Base-by-base conservation (phyloP, 2,113 vertebrate species). In the Raja brachyura region DNA sequence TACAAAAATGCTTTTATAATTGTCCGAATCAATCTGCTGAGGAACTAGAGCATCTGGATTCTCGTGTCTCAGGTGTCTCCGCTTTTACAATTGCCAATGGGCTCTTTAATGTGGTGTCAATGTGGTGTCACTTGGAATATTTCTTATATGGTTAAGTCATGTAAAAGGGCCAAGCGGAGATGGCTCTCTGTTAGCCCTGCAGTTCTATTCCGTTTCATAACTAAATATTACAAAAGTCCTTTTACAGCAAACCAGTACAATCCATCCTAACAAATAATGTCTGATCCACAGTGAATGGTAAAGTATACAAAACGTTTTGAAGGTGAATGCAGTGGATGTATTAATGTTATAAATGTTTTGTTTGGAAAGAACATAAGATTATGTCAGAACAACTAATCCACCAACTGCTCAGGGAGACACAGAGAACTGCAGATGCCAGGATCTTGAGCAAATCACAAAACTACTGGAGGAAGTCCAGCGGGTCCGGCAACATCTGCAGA, bases 261-360 rank as follows among this genome's bases (percentile, higher is more conserved):
- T 86, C 88, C 68, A 31, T 90, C 88, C 88, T 9, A 70, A 18
- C 70, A 39, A 90, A 90, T 90, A 68, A 90, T 68, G 61, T 90
- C 61, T 90, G n/a, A 70, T 90, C 31, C 68, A 11, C 66, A 22
- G 70, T 31, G 88, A n/a, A 63, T 70, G n/a, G 20, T 22, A 90
- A 28, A 68, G 6, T 31, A 90, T 39, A 70, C 8, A 63, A 70
- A 70, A 86, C 4, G 39, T 18, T 90, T 20, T 90, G 33, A 9
- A 90, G 88, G 88, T 70, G 39, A 70, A 70, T 39, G 20, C 31
- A 90, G 56, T 18, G 25, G 61, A 68, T 22, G 5, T 33, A 70
- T 90, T 90, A 33, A 90, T 13, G 68, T 18, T 70, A 33, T 20
- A 68, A 66, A 22, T 90, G 63, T 90, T 68, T 63, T 25, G 66